Evolutionary conservation across 2,797 vertebrate species (phyloP), one percentile per base, ranked within the genome.

Genomic region (Rallus crepitans): DNA sequence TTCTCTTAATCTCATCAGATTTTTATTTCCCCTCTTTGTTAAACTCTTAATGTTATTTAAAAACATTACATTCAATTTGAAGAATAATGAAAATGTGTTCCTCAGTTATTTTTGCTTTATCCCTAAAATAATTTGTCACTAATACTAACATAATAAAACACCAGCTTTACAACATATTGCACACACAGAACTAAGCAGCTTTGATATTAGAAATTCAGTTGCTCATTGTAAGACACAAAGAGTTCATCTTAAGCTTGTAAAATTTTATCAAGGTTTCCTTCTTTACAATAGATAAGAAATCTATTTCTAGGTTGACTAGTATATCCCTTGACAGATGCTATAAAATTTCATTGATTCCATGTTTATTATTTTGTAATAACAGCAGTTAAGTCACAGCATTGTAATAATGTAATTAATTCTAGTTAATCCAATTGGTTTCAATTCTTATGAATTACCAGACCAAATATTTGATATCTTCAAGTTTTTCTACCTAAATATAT

Each of bases 201-300:
- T 89, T 94, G 48, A 53, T 77, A 33, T 56, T 68, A 61, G 59
- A 82, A 95, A 92, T 45, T 82, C 57, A 42, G 13, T 40, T 71
- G 35, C 63, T 89, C 50, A 59, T 85, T 53, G 23, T 37, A 52
- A 61, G 55, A 92, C 57, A 63, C 25, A 31, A 2, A 86, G 65
- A 12, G 9, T 48, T 75, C 9, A 0, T 77, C 60, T 90, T 73
- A 25, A 2, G 11, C 40, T 68, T 76, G 45, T 71, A 92, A 92
- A 94, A 56, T 48, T 86, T 89, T 65, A 88, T 89, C 42, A 94
- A 55, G 30, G 71, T 53, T 87, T 72, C 27, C 45, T 91, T 91
- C 55, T 50, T 71, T 84, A 70, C 63, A 86, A 52, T 47, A 65
- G 13, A 57, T 14, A 80, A 60, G 40, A 60, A 82, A 91, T 66